A percentile compares a stretch with the other conserved stretches of the same genome.
Evolutionary conservation across 2,888 invertebrate genomes (phyloP).

Genomic region (Cryptophagus acutangulus): DNA sequence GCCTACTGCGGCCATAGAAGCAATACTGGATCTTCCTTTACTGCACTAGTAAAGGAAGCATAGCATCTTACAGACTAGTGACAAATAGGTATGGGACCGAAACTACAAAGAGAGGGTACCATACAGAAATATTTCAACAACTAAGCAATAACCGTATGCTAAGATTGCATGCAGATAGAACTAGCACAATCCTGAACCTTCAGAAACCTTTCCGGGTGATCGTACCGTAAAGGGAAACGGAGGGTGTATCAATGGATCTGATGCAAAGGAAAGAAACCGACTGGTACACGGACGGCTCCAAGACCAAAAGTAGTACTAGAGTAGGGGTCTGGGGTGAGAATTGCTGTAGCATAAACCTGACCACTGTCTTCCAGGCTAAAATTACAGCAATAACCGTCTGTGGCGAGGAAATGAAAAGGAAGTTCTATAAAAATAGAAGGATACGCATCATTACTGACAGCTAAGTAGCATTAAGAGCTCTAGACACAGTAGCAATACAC

Average conservation of each 20-base stretch:
- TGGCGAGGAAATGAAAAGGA: neutral
- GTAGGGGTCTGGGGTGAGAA: neutral
- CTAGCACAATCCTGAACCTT: neutral
- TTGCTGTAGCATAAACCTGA: neutral
- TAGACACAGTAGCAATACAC: neutral
- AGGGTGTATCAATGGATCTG: neutral
- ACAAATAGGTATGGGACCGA: neutral
- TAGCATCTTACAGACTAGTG: neutral
- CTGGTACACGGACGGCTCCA: constrained; percentile 7
- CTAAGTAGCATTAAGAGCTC: constrained; percentile 1
- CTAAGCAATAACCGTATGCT: neutral
- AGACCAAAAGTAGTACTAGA: neutral
- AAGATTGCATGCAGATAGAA: neutral
- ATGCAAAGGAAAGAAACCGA: neutral
- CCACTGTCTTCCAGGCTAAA: constrained; percentile 1
- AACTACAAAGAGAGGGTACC: neutral
- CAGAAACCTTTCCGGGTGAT: constrained; percentile 2
- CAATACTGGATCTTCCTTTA: constrained; percentile 8
- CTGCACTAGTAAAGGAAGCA: constrained; percentile 5
- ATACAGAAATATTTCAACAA: constrained; percentile 1
- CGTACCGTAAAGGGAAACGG: neutral
- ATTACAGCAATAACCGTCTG: neutral
- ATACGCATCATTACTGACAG: constrained; percentile 5
- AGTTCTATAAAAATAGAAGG: neutral
- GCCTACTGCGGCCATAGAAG: constrained; percentile 12